A percentile compares a stretch with the other conserved stretches of the same genome.
These are phyloP conservation scores for Parazoanthus darwini DNA, from an alignment of 92 coral and sea anemone genomes.

Conservation along the genomic window DNA sequence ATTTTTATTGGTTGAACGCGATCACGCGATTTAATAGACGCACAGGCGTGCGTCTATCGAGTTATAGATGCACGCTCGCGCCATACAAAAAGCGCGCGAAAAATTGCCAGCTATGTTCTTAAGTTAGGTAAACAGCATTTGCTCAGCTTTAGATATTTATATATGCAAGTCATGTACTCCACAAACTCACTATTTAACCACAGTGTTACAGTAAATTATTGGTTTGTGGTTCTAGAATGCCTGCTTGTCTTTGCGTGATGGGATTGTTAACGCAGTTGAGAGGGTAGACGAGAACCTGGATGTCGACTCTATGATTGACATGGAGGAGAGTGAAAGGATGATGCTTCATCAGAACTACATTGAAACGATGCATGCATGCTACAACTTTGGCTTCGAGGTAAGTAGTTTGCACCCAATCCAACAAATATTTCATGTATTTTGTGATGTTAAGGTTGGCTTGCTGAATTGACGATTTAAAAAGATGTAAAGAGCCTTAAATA, in stretches of 20 bases:
- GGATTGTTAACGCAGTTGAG: conserved; percentile 80
- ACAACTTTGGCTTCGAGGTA: conserved; percentile 96
- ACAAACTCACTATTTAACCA: neutral
- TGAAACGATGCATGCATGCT: conserved; percentile 88
- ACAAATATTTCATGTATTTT: neutral
- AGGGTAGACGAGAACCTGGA: conserved; percentile 90
- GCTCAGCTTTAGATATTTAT: neutral
- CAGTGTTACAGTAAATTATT: neutral
- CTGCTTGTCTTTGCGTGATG: conserved; percentile 65
- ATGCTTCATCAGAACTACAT: conserved; percentile 71
- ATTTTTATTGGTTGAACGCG: too few species aligned
- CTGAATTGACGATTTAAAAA: conserved; percentile 72
- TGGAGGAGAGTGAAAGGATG: conserved; percentile 77
- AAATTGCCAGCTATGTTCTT: too few species aligned
- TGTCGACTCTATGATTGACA: conserved; percentile 77
- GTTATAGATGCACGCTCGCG: too few species aligned
- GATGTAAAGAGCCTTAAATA: neutral
- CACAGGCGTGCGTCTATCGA: too few species aligned
- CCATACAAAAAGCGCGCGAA: too few species aligned
- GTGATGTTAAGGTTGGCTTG: conserved; percentile 66
- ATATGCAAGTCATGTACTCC: neutral
- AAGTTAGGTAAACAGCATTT: too few species aligned
- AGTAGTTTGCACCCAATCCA: neutral
- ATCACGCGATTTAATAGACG: too few species aligned
- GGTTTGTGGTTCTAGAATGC: conserved; percentile 63